Evolutionary conservation across 2,113 vertebrate genomes (phyloP).

Genomic region (Sigmodon hispidus): DNA sequence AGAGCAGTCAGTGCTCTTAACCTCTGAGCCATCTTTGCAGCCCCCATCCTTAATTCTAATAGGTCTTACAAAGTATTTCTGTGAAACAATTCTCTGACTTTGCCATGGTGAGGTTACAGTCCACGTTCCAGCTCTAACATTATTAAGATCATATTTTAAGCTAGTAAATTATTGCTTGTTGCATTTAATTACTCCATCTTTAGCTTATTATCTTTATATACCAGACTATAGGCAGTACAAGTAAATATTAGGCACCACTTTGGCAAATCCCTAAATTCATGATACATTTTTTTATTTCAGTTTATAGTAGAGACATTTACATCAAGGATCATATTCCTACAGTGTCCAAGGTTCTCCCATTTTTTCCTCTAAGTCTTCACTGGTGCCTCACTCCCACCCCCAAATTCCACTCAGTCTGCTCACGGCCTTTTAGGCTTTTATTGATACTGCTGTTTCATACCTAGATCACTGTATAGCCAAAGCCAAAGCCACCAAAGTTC

Average conservation of each 20-base stretch:
- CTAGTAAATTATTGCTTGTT: not conserved
- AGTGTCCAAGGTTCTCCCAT: not conserved
- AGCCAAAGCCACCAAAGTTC: not conserved
- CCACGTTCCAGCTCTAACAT: not conserved
- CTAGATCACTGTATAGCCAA: not conserved
- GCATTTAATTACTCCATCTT: not conserved
- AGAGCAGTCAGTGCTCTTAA: no score
- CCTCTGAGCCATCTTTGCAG: no score
- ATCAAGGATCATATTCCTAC: constrained; percentile 12
- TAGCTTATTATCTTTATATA: not conserved
- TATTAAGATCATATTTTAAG: not conserved
- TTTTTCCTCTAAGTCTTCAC: not conserved
- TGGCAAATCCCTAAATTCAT: not conserved
- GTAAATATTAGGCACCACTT: not conserved
- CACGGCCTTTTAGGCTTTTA: not conserved
- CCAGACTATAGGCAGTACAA: not conserved
- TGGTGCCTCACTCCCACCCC: not conserved
- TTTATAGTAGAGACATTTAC: not conserved
- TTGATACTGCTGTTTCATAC: not conserved
- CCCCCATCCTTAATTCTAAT: no score
- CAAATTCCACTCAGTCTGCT: constrained; percentile 30
- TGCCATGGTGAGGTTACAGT: not conserved
- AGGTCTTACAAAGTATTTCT: not conserved
- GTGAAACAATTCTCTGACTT: not conserved
- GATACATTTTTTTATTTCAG: not conserved